These are phyloP conservation scores for Wiebesia pumilae DNA, from an alignment of 1,140 invertebrate genomes.

Conservation along the genomic window DNA sequence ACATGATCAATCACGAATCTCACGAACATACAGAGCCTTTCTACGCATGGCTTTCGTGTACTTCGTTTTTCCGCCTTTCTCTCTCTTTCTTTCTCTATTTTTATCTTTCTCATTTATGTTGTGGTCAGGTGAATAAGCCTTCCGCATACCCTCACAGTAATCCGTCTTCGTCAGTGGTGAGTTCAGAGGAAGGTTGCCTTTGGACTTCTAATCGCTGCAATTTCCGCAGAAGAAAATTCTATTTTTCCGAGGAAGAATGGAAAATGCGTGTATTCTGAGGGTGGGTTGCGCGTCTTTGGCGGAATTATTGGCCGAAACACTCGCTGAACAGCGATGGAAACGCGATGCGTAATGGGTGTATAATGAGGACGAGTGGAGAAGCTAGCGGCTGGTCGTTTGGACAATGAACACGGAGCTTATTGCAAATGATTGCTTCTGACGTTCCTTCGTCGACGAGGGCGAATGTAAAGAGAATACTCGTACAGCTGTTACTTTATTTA, in stretches of 20 bases:
- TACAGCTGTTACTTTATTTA: background rate
- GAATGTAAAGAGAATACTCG: background rate
- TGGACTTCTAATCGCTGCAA: background rate
- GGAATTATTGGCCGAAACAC: background rate
- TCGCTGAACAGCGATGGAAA: background rate
- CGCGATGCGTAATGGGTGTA: background rate
- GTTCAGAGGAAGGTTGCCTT: background rate
- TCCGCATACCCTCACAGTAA: background rate
- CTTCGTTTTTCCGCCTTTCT: too few species aligned
- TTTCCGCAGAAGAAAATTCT: background rate
- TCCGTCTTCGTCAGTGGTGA: slow-evolving; percentile 34
- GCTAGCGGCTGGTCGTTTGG: background rate
- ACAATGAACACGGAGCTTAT: background rate
- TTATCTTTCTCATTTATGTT: background rate
- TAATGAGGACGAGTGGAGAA: background rate
- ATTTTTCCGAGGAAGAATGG: background rate
- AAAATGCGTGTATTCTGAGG: background rate
- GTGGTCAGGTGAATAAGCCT: background rate
- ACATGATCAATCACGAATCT: slow-evolving; percentile 7
- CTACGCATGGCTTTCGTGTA: background rate
- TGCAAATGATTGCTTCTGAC: slow-evolving; percentile 3
- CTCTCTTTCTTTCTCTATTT: too few species aligned
- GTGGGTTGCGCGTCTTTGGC: background rate
- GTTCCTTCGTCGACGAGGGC: background rate
- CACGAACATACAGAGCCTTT: background rate